Percentiles rank a stretch among this genome's conserved stretches.
These are phyloP conservation scores for Platerodrilus igneus DNA, from an alignment of 2,888 invertebrate species.

Conservation along the genomic window DNA sequence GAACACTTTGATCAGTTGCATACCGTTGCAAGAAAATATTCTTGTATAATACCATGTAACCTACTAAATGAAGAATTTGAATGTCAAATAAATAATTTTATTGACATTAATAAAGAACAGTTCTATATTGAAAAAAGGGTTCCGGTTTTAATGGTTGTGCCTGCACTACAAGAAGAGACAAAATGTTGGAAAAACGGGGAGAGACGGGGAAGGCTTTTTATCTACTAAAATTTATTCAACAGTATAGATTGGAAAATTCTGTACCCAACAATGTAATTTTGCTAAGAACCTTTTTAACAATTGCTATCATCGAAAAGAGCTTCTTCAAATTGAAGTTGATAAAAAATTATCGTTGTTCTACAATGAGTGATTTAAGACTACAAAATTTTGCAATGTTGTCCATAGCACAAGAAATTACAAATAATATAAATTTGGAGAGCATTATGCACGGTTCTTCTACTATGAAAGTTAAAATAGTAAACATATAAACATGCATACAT, in stretches of 20 bases:
- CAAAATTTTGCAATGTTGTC: conserved; percentile 10
- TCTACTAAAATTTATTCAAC: conserved; percentile 15
- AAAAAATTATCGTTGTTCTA: too few species aligned
- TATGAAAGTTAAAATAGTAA: conserved; percentile 2
- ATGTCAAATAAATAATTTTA: conserved; percentile 15
- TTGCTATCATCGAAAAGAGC: conserved; percentile 7
- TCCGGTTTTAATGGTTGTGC: conserved; percentile 15
- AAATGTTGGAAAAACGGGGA: conserved; percentile 9
- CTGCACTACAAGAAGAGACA: conserved; percentile 14
- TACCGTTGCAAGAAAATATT: conserved; percentile 14
- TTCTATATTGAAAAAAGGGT: conserved; percentile 15
- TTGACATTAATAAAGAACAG: conserved; percentile 18
- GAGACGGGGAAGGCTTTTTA: conserved; percentile 7
- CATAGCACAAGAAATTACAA: conserved; percentile 13
- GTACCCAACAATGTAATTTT: conserved; percentile 13
- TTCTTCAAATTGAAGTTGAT: conserved; percentile 14
- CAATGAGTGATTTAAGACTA: conserved; percentile 12
- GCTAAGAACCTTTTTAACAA: conserved; percentile 15
- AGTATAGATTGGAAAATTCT: conserved; percentile 13
- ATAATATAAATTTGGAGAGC: conserved; percentile 11
- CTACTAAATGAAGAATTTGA: conserved; percentile 11
- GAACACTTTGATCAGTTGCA: conserved; percentile 15
- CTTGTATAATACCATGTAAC: conserved; percentile 12
- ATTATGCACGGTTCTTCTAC: conserved; percentile 5
- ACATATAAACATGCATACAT: conserved; percentile 2